A percentile compares a stretch with the other conserved stretches of the same genome.
phyloP scores from a whole-genome alignment of 2,888 invertebrate species.

The Euplexia lucipara region DNA sequence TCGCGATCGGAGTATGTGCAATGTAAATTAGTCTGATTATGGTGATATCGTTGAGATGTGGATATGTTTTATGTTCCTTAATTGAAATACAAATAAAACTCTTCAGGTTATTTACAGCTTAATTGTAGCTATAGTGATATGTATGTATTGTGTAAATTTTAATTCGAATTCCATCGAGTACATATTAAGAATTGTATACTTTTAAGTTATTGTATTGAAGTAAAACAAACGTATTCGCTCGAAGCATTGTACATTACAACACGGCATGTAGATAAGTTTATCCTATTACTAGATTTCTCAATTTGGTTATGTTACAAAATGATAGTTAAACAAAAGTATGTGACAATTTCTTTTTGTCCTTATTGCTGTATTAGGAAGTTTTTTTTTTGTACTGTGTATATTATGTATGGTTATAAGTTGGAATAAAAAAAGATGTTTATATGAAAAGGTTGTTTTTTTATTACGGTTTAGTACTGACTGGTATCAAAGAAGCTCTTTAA shows the following conservation, averaged over 20 bases:
- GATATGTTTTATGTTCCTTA: slow-evolving; percentile 91
- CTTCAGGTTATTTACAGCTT: slow-evolving; percentile 89
- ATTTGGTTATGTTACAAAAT: slow-evolving; percentile 88
- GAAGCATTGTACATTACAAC: slow-evolving; percentile 90
- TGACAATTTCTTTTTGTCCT: slow-evolving; percentile 90
- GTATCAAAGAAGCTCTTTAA: background rate
- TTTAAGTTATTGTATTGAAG: slow-evolving; percentile 90
- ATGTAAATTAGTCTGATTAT: slow-evolving; percentile 90
- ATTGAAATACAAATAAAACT: slow-evolving; percentile 90
- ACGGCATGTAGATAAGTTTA: slow-evolving; percentile 90
- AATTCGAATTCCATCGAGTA: slow-evolving; percentile 91
- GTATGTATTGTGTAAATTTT: slow-evolving; percentile 90
- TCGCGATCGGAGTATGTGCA: slow-evolving; percentile 86
- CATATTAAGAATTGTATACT: slow-evolving; percentile 90
- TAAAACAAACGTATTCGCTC: slow-evolving; percentile 89
- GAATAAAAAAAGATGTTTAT: slow-evolving; percentile 91
- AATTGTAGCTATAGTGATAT: slow-evolving; percentile 89
- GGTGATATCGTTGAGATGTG: slow-evolving; percentile 90
- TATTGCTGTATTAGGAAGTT: slow-evolving; percentile 91
- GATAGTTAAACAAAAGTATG: slow-evolving; percentile 85
- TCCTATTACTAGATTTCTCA: slow-evolving; percentile 90
- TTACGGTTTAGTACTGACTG: background rate
- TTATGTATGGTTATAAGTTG: slow-evolving; percentile 94
- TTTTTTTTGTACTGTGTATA: slow-evolving; percentile 96
- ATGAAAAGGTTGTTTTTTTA: slow-evolving; percentile 80